Conservation (phyloP, 1,140 invertebrate genomes). For the Drosophila subobscura region DNA sequence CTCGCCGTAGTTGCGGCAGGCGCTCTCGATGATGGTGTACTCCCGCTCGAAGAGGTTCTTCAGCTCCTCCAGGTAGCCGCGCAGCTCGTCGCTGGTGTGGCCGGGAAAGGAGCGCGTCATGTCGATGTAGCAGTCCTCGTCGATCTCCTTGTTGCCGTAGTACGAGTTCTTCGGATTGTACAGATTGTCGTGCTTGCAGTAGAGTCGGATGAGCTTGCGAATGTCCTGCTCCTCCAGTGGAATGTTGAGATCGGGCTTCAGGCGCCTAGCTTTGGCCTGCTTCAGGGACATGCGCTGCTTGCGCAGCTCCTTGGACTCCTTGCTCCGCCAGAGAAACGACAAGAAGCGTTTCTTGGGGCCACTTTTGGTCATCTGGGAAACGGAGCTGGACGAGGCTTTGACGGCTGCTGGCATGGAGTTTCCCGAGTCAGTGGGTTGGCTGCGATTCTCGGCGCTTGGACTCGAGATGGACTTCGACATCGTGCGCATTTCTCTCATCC, state of each 20-base stretch:
- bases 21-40: constrained; percentile 38
- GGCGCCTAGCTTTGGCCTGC: background rate
- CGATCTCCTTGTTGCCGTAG: constrained; percentile 45
- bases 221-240: constrained; percentile 26
- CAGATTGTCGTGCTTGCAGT: constrained; percentile 37
- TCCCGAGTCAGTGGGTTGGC: background rate
- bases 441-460: constrained; percentile 2
- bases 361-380: too few relatives aligned
- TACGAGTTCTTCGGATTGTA: constrained; percentile 43
- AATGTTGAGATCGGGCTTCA: background rate
- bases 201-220: constrained; percentile 47
- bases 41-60: constrained; percentile 43
- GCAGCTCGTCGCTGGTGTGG: constrained; percentile 11
- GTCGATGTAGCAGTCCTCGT: constrained; percentile 40
- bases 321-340: background rate
- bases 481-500: constrained; percentile 2
- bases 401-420: background rate
- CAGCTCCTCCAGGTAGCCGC: constrained; percentile 21
- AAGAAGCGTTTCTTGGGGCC: background rate
- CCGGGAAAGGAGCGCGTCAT: constrained; percentile 38
- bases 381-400: too few relatives aligned
- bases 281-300: background rate
- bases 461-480: background rate
- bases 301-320: background rate
- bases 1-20: background rate